Evolutionary conservation across 2,113 vertebrate genomes (phyloP), one percentile per base, ranked within the genome.

Genomic region (Litocranius walleri): DNA sequence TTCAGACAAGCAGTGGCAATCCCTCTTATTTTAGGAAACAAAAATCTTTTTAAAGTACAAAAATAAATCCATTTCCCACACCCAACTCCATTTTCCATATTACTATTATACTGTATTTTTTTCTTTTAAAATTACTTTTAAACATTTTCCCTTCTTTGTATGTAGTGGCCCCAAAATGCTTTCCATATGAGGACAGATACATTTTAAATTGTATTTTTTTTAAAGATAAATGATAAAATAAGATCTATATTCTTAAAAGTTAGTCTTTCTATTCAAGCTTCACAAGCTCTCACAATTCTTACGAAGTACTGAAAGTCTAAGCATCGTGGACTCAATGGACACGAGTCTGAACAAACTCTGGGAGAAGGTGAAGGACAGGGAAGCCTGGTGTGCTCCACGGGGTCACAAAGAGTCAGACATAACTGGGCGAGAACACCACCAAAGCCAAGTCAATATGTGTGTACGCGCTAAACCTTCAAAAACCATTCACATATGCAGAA

Each of bases 361-460:
- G 36, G 67, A 40, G 19, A 74, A 4, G 19, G 67, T 23, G n/a
- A 71, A 12, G 67, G 67, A 40, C n/a, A 12, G n/a, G 67, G n/a
- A 71, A 71, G 67, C n/a, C 67, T 6, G 67, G 67, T 0, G 5
- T 11, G 10, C 67, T 71, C n/a, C 67, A 40, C 5, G 2, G 10
- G n/a, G 67, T 40, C n/a, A 40, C 19, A 5, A 23, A 6, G 19
- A 36, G 19, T 71, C n/a, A 71, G n/a, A 71, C n/a, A 23, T 21
- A 21, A 40, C 19, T 23, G 19, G 40, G n/a, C 0, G 0, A 19
- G 16, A n/a, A 10, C 33, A 67, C 0, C 64, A 67, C 16, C 16
- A n/a, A 67, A 67, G 29, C 14, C 29, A 36, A 33, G 19, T 52
- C 30, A 36, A 82, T 81, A 67, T 3, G 1, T 27, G 19, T 7